phyloP scores from a whole-genome alignment of 2,797 vertebrate species.

The Macrochelys suwanniensis region DNA sequence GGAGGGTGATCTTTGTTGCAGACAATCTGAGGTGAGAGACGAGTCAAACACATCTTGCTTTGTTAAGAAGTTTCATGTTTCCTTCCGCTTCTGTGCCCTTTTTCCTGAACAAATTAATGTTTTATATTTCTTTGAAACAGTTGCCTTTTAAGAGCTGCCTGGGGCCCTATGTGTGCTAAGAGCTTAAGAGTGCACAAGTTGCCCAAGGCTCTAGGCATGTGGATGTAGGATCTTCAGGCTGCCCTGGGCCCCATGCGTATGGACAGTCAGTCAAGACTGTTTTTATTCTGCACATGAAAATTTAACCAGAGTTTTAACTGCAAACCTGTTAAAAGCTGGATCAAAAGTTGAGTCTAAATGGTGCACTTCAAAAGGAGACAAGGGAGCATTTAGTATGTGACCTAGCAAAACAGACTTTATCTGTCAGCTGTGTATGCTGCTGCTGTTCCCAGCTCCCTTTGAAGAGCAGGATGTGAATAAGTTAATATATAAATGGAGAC shows the following conservation, averaged over 20 bases:
- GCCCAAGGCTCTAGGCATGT: neutral
- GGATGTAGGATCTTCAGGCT: neutral
- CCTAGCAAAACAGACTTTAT: neutral
- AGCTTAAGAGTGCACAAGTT: neutral
- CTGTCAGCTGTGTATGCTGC: neutral
- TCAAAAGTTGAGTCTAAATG: neutral
- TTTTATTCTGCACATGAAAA: neutral
- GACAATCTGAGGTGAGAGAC: conserved; percentile 92
- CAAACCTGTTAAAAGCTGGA: neutral
- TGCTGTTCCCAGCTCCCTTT: neutral
- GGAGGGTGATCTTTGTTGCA: conserved; percentile 96
- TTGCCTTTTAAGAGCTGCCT: conserved; percentile 9
- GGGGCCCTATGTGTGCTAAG: neutral
- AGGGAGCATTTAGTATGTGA: neutral
- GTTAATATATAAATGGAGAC: neutral
- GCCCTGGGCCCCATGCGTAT: neutral
- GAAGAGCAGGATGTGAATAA: neutral
- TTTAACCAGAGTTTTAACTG: neutral
- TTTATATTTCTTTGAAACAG: neutral
- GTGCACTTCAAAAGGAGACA: neutral
- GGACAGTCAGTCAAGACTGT: neutral
- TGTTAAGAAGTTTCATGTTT: neutral
- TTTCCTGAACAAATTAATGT: neutral
- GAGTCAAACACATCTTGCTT: neutral
- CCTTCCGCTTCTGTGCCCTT: neutral